Base-by-base conservation (phyloP, 92 coral and sea anemone species). In the Desmophyllum pertusum region DNA sequence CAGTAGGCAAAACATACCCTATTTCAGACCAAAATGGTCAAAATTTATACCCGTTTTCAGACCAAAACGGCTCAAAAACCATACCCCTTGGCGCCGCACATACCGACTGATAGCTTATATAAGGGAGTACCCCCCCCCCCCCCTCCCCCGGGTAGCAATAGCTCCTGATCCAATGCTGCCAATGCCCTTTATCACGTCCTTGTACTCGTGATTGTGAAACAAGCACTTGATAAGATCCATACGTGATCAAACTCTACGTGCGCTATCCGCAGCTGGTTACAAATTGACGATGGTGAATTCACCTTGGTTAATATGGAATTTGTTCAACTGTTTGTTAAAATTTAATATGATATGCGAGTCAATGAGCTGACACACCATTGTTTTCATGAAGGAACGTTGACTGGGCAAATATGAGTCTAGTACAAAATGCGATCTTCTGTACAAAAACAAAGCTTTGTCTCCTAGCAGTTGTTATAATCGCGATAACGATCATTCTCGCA, bases 381-480 rank as follows among this genome's bases (percentile, higher is more conserved):
- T 57, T 57, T 57, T 57, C 30, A 23, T 11, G n/a, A 57, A 57
- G 30, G 7, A 21, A 57, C 1, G 25, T 57, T n/a, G n/a, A n/a
- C 51, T 23, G 21, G 51, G 25, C 19, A 73, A 46, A 46, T 10
- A 73, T 43, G 77, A 27, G 19, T 43, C 39, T 10, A 46, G 57
- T 73, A 10, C 38, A 43, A 14, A 73, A 43, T 13, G 57, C 57
- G 25, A 42, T 73, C 59, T 43, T 43, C 59, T 73, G 77, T 25
- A 45, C 77, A 15, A 76, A 55, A 76, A 36, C 80, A 55, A 76
- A 53, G 57, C 48, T 76, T 19, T 53, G 66, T 37, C 1, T 51
- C 4, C 39, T 35, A 10, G 66, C 46, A 33, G 80, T 76, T 21
- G 2, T 76, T 6, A 25, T 52, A 4, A 18, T 76, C 6, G 29